Evolutionary conservation across 2,797 vertebrate genomes (phyloP).

Genomic region (Dendrocincla fuliginosa): DNA sequence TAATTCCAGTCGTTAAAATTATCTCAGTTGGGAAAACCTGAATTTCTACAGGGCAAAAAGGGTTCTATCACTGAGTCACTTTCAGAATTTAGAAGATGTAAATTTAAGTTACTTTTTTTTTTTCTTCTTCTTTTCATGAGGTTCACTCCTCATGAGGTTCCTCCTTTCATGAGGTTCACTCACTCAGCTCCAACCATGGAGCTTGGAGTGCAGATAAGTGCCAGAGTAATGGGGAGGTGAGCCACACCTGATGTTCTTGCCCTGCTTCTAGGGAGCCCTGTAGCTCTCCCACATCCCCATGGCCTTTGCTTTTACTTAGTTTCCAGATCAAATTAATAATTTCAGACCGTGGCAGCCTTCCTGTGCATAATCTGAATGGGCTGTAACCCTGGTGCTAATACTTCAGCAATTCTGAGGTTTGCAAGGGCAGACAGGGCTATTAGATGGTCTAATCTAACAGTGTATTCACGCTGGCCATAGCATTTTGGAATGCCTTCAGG

Average conservation of each 20-base stretch:
- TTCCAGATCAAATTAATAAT: not conserved
- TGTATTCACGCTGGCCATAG: slow-evolving; percentile 29
- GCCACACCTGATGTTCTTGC: not conserved
- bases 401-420: slow-evolving; percentile 4
- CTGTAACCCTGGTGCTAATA: not conserved
- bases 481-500: slow-evolving; percentile 49
- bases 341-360: not conserved
- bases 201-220: not conserved
- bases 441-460: slow-evolving; percentile 28
- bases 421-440: slow-evolving; percentile 6
- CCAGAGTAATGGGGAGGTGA: not conserved
- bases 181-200: too few relatives aligned
- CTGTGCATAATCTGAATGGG: not conserved
- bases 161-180: not conserved
- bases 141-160: fast-evolving
- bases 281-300: not conserved
- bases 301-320: not conserved
- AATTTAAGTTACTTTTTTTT: not conserved
- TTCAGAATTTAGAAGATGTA: not conserved
- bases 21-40: not conserved
- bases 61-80: not conserved
- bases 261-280: not conserved
- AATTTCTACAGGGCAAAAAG: not conserved
- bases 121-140: not conserved
- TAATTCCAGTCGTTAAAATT: not conserved